Base-by-base conservation (phyloP, 2,797 vertebrate genomes). In the Sciurus vulgaris region DNA sequence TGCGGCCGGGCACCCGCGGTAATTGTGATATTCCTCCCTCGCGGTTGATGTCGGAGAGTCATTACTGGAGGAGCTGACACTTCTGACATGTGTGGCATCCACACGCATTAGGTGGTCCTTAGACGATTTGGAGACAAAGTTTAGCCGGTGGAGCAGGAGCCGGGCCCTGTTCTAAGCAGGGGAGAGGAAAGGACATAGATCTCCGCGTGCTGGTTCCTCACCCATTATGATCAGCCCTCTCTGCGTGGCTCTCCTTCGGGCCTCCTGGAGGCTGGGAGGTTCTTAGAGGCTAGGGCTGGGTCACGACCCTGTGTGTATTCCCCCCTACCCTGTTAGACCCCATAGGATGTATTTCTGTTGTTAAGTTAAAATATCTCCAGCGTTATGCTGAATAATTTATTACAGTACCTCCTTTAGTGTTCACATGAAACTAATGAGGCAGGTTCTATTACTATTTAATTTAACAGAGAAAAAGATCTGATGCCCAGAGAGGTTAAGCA, bases 91-190 rank as follows among this genome's bases (percentile, higher is more conserved):
- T 95, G 97, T 95, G 97, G 97, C 98, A 97, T 97, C 98, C 98
- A 98, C 98, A 98, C 99, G 98, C 99, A 99, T 99, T 99, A 99
- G 99, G 99, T 99, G 99, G 99, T 99, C 99, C 99, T 99, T 98
- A 98, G 99, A 99, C 99, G 99, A 99, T 99, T 99, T 99, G 98
- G 97, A 98, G 98, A 98, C 98, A 97, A 97, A 98, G 98, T 99
- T 99, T 98, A 98, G 98, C 99, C 9, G 0, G 49, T 99, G 98
- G 98, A 97, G 98, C 97, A 97, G 98, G 98, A 98, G 98, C 98
- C 98, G 98, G 98, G 99, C 98, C 99, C 99, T 15, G 98, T 99
- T 99, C 99, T 98, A 99, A 99, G 98, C 98, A 97, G 98, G 98
- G 98, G 98, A 99, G 99, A 98, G 97, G 98, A 98, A 96, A 95